Evolutionary conservation across 2,888 invertebrate genomes (phyloP), one percentile per base, ranked within the genome.

Genomic region (Protophormia terraenovae): DNA sequence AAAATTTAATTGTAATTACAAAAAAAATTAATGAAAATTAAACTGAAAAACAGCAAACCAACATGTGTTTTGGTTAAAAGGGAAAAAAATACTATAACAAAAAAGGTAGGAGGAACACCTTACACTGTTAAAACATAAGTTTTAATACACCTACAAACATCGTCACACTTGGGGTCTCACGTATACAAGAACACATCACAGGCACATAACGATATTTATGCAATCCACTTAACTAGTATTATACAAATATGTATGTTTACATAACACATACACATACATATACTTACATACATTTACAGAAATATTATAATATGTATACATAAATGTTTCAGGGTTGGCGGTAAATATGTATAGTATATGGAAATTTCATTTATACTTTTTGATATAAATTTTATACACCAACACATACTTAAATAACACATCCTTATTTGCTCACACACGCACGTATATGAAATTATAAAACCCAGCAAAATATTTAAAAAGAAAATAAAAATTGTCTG

Each of bases 231-330:
- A 32, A 60, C 7, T 73, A 32, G n/a, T 58, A 58, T 72, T 24
- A 41, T 19, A 41, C 27, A 71, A 29, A 60, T 19, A 72, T 27
- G 16, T 41, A 64, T 24, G 41, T n/a, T n/a, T 35, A 35, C 0
- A 47, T 16, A 16, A 45, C 47, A 50, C 35, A 71, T 27, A 32
- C 19, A 60, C 27, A 60, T 24, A 47, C 22, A 73, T 29, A n/a
- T 27, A 66, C n/a, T 16, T 7, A 32, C n/a, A 1, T 3, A 2
- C 41, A 50, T 19, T 8, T 41, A 5, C n/a, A n/a, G 41, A n/a
- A 32, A 69, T 32, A 14, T 50, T 35, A 32, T 22, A 47, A 67
- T 67, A 50, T 71, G 35, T 47, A 69, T 71, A n/a, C n/a, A n/a
- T n/a, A n/a, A n/a, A 53, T 32, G n/a, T 71, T 71, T 38, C 19